Percentiles rank a stretch among this genome's conserved stretches.
These are phyloP conservation scores for Poeciliopsis turrubarensis DNA, from an alignment of 2,113 vertebrate species.

Conservation along the genomic window DNA sequence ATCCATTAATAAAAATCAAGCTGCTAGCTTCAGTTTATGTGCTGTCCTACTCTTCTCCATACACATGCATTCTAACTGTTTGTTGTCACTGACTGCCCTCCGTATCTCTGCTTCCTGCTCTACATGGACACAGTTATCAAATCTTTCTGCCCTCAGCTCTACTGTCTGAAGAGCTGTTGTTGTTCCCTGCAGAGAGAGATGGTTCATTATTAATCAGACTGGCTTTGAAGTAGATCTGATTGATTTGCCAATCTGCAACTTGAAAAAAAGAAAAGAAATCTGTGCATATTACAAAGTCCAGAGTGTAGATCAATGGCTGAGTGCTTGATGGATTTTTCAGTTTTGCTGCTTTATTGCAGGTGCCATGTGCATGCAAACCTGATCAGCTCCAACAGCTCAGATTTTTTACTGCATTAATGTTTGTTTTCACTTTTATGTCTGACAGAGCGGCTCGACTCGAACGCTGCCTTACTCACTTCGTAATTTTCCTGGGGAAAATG, in stretches of 20 bases:
- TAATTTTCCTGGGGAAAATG: slow-evolving; percentile 4
- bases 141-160: slow-evolving; percentile 9
- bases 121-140: neutral
- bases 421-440: slow-evolving; percentile 15
- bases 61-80: slow-evolving; percentile 17
- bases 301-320: slow-evolving; percentile 1
- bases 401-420: neutral
- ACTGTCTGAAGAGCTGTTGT: slow-evolving; percentile 4
- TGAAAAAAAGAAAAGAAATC: neutral
- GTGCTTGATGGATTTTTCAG: slow-evolving; percentile 8
- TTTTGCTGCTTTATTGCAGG: neutral
- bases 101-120: slow-evolving; percentile 1
- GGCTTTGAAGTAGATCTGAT: slow-evolving; percentile 21
- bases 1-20: neutral
- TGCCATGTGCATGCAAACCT: neutral
- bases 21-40: neutral
- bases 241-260: slow-evolving; percentile 16
- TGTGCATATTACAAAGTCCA: neutral
- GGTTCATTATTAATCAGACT: slow-evolving; percentile 27
- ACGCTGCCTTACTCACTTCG: neutral
- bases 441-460: neutral
- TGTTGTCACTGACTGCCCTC: neutral
- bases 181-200: slow-evolving; percentile 14
- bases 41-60: neutral
- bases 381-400: neutral